Evolutionary conservation across 2,888 invertebrate genomes (phyloP).

Genomic region (Machimus rusticus): DNA sequence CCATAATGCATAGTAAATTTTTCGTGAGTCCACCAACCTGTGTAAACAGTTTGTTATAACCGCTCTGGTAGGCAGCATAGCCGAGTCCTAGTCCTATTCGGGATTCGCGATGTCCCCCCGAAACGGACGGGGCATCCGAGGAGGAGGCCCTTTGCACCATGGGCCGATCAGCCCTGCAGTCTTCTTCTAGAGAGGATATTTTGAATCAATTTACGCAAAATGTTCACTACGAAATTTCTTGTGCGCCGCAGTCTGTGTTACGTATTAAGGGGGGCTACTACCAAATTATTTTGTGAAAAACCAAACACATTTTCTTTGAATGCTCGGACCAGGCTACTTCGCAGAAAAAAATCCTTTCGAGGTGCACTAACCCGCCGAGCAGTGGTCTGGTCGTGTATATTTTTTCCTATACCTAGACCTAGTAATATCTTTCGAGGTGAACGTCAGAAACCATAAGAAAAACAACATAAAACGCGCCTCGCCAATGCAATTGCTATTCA

Average conservation of each 20-base stretch:
- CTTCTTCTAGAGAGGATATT: conserved; percentile 64
- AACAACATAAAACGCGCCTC: conserved; percentile 13
- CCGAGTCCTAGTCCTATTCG: conserved; percentile 62
- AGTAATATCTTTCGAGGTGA: neutral
- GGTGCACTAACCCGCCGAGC: neutral
- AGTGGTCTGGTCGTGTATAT: neutral
- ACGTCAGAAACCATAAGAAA: conserved; percentile 24
- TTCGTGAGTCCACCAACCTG: conserved; percentile 55
- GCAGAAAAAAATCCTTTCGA: neutral
- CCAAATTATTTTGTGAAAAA: neutral
- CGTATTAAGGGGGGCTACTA: neutral
- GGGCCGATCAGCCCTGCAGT: conserved; percentile 64
- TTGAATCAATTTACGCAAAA: conserved; percentile 55
- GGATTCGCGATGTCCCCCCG: conserved; percentile 60
- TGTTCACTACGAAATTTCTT: conserved; percentile 1
- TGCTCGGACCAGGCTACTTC: neutral
- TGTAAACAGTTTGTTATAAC: conserved; percentile 64
- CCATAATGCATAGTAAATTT: neutral
- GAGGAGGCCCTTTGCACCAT: conserved; percentile 64
- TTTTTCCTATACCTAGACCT: neutral
- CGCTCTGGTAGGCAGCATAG: conserved; percentile 62
- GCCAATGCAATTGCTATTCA: conserved; percentile 8
- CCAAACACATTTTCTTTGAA: neutral
- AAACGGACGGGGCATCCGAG: conserved; percentile 62
- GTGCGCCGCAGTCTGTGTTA: neutral